A percentile compares a stretch with the other conserved stretches of the same genome.
Evolutionary conservation across 2,888 invertebrate species (phyloP).

Genomic region (Stictocephala bisonia): DNA sequence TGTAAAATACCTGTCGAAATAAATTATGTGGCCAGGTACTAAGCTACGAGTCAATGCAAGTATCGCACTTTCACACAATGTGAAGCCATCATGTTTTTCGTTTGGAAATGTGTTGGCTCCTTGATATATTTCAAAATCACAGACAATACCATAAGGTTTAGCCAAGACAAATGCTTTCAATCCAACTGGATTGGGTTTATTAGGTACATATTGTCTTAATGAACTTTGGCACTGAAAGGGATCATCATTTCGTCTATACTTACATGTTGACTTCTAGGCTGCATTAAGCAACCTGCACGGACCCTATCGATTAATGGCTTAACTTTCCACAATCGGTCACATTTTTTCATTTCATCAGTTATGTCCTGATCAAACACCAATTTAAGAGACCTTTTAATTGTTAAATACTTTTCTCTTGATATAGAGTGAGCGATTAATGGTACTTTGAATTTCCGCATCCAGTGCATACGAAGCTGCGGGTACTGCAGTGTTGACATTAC

Average conservation of each 20-base stretch:
- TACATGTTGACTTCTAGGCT: neutral
- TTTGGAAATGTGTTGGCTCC: neutral
- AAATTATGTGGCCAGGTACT: slow-evolving; percentile 18
- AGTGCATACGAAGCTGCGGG: too few species aligned
- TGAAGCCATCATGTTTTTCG: slow-evolving; percentile 6
- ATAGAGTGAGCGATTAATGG: too few species aligned
- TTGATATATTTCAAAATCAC: slow-evolving; percentile 30
- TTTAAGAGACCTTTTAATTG: slow-evolving; percentile 7
- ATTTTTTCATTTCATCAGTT: neutral
- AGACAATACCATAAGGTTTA: slow-evolving; percentile 33
- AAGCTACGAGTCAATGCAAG: neutral
- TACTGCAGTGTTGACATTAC: too few species aligned
- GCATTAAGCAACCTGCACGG: neutral
- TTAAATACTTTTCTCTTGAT: slow-evolving; percentile 5
- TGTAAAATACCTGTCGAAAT: neutral
- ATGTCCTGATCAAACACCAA: slow-evolving; percentile 10
- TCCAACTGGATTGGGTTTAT: slow-evolving; percentile 28
- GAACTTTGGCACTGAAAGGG: slow-evolving; percentile 7
- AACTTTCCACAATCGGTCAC: slow-evolving; percentile 10
- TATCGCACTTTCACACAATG: neutral
- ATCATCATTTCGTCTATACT: slow-evolving; percentile 34
- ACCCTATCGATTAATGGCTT: neutral
- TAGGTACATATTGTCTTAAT: slow-evolving; percentile 21
- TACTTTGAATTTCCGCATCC: too few species aligned
- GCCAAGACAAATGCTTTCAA: slow-evolving; percentile 33